Base-by-base conservation (phyloP, 1,140 invertebrate species). In the Heliconius congener region DNA sequence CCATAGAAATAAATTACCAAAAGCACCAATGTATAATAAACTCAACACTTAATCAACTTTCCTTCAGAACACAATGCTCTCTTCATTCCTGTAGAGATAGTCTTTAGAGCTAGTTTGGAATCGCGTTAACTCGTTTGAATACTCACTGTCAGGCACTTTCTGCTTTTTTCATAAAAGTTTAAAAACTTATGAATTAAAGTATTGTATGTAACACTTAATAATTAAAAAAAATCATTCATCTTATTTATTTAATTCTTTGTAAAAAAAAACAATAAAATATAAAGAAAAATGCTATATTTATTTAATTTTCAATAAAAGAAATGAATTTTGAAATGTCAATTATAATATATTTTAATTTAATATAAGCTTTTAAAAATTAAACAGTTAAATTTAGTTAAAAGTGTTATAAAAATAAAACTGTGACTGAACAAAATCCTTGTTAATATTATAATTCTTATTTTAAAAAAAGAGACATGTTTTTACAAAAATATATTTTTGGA, bases 11-110 rank as follows among this genome's bases (percentile, higher is more conserved):
- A 16, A 66, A 23, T 23, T 23, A 23, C 23, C 23, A 23, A 23
- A 50, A 27, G 6, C 42, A 42, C 50, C 16, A 42, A 27, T 70
- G 37, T 46, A 76, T 11, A 75, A 23, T 4, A 66, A 16, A 66
- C 23, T 30, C 37, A 42, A 70, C 50, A 27, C 3, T 30, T 19
- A 30, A 3, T 50, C 27, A 46, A 34, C 16, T 18, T 70, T 30
- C 19, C 37, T 9, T 50, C 34, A n/a, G 23, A 16, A 46, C 55
- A 30, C 27, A 70, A 70, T 50, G 60, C 42, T 39, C 16, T 52
- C 42, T 70, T 76, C 74, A 76, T 76, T 76, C 50, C 60, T 46
- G 27, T 30, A 50, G 74, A 76, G 39, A 70, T 57, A 76, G 74
- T 76, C 60, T 39, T 71, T 71, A 60, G 27, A 42, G 74, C 37